phyloP scores from a whole-genome alignment of 2,888 invertebrate species.

The Drosophila anceps region DNA sequence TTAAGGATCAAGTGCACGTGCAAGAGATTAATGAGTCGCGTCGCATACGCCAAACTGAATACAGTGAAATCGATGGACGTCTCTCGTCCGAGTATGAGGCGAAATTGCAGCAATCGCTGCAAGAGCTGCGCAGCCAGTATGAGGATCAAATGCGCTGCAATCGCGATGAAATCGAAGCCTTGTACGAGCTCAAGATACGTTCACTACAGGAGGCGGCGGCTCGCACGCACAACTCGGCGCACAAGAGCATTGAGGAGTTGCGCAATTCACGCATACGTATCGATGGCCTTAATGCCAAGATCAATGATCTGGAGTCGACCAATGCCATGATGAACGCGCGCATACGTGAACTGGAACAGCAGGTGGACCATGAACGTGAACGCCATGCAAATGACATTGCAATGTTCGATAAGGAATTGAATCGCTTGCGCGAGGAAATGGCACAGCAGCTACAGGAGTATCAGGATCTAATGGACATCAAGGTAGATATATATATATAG shows the following conservation, averaged over 20 bases:
- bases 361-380: conserved; percentile 92
- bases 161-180: conserved; percentile 94
- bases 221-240: conserved; percentile 90
- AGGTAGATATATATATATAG: conserved; percentile 86
- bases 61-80: conserved; percentile 97
- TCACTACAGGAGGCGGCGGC: conserved; percentile 90
- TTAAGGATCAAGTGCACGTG: conserved; percentile 94
- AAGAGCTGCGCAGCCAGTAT: conserved; percentile 96
- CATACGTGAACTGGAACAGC: conserved; percentile 93
- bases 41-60: conserved; percentile 92
- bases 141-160: conserved; percentile 95
- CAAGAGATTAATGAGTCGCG: conserved; percentile 96
- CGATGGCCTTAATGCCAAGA: conserved; percentile 90
- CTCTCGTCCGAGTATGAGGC: conserved; percentile 97
- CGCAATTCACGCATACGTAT: conserved; percentile 91
- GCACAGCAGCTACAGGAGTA: conserved; percentile 95
- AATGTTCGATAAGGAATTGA: conserved; percentile 91
- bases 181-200: conserved; percentile 88
- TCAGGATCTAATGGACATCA: conserved; percentile 98
- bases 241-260: conserved; percentile 92
- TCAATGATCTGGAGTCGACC: conserved; percentile 91
- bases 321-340: conserved; percentile 88
- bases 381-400: conserved; percentile 92
- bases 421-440: conserved; percentile 93
- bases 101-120: conserved; percentile 94